Base-by-base conservation (phyloP, 2,888 invertebrate genomes). In the Lepidonotus clava region DNA sequence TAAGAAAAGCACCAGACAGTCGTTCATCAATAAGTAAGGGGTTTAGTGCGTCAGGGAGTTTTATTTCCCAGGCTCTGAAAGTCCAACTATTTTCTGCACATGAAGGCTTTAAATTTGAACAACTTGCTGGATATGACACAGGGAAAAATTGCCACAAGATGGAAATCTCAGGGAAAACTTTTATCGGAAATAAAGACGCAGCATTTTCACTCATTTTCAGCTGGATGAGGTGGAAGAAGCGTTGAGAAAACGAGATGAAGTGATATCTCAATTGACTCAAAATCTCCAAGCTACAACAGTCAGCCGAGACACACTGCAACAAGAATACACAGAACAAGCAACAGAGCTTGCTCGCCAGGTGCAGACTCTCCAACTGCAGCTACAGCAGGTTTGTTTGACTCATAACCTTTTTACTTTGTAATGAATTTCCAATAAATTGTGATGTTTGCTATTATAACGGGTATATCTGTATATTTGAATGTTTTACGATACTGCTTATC, bases 341-440 rank as follows among this genome's bases (percentile, higher is more conserved):
- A 87, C 89, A 84, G 88, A 89, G 34, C 88, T 92, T 21, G 89
- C 90, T 14, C 89, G 91, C 53, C 92, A 93, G 87, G 92, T 93
- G n/a, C 91, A 91, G 71, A 87, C 90, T 77, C 90, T 93, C 32
- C 92, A 93, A 86, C 84, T 88, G 18, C 93, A 93, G 85, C 90
- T 93, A 0, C 90, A 90, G 86, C 91, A 92, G 91, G 93, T 92
- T 77, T 85, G 76, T n/a, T n/a, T n/a, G n/a, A n/a, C n/a, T n/a
- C n/a, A n/a, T n/a, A n/a, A n/a, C n/a, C n/a, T n/a, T n/a, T n/a
- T n/a, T n/a, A n/a, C n/a, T n/a, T n/a, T n/a, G n/a, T n/a, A n/a
- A n/a, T n/a, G n/a, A n/a, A n/a, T n/a, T n/a, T n/a, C n/a, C n/a
- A n/a, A n/a, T n/a, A n/a, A n/a, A n/a, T n/a, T n/a, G n/a, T n/a